These are phyloP conservation scores for Dolichomitus sp. DNA, from an alignment of 2,888 invertebrate species.

Conservation along the genomic window DNA sequence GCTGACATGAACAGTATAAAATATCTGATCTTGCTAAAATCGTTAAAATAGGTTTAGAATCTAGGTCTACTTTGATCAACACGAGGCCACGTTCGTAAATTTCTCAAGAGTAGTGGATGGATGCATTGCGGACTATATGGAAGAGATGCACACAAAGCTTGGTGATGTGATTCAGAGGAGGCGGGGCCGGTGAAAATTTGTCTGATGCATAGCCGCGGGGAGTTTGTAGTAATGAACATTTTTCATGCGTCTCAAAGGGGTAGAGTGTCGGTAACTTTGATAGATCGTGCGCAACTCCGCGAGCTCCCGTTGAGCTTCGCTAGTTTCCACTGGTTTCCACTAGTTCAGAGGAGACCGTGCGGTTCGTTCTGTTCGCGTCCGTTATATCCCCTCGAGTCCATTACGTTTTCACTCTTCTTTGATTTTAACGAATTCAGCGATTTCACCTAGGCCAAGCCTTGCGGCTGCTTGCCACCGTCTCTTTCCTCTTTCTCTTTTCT, in stretches of 20 bases:
- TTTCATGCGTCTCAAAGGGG: slow-evolving; percentile 33
- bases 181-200: slow-evolving; percentile 12
- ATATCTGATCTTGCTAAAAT: neutral
- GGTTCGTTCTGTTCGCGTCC: slow-evolving; percentile 15
- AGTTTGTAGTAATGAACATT: slow-evolving; percentile 35
- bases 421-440: slow-evolving; percentile 48
- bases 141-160: slow-evolving; percentile 8
- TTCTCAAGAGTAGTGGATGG: slow-evolving; percentile 10
- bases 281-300: slow-evolving; percentile 17
- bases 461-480: slow-evolving; percentile 1
- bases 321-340: slow-evolving; percentile 22
- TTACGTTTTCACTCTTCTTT: slow-evolving; percentile 39
- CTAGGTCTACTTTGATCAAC: slow-evolving; percentile 30
- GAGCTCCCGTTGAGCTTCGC: slow-evolving; percentile 3
- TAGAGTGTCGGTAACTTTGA: slow-evolving; percentile 30
- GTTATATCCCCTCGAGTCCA: slow-evolving; percentile 34
- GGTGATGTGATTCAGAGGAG: neutral
- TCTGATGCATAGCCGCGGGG: slow-evolving; percentile 14
- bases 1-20: slow-evolving; percentile 12
- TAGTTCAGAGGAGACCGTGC: slow-evolving; percentile 11
- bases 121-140: neutral
- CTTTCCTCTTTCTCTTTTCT: slow-evolving; percentile 1
- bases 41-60: slow-evolving; percentile 24
- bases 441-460: slow-evolving; percentile 24
- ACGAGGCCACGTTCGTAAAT: neutral